Evolutionary conservation across 2,888 invertebrate species (phyloP).

Genomic region (Celastrina argiolus): DNA sequence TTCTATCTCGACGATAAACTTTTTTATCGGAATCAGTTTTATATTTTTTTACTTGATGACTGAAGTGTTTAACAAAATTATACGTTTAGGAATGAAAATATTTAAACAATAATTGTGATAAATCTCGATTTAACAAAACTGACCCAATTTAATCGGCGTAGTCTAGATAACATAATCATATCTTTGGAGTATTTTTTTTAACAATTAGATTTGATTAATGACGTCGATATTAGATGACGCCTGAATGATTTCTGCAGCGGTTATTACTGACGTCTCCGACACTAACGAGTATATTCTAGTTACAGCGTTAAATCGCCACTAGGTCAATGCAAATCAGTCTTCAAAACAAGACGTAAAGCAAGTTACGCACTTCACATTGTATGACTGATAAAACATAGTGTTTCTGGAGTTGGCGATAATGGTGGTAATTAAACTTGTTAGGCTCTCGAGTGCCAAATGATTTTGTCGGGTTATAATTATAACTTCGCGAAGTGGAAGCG

Average conservation of each 20-base stretch:
- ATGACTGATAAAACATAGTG: too few relatives aligned
- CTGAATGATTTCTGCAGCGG: neutral
- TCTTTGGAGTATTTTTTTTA: neutral
- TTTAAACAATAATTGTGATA: neutral
- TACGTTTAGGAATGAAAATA: neutral
- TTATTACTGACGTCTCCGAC: neutral
- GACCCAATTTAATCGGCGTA: neutral
- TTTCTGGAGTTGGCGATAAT: neutral
- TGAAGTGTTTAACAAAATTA: neutral
- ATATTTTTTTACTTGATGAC: constrained; percentile 10
- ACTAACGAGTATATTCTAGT: neutral
- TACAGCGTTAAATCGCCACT: neutral
- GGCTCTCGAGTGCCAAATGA: neutral
- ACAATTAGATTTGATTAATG: neutral
- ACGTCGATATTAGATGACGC: too few relatives aligned
- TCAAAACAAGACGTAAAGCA: too few relatives aligned
- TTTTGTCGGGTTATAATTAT: neutral
- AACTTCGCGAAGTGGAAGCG: constrained; percentile 15
- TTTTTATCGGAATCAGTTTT: neutral
- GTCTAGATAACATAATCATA: too few relatives aligned
- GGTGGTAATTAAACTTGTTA: neutral
- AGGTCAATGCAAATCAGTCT: neutral
- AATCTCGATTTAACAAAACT: neutral
- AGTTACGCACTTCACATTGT: too few relatives aligned
- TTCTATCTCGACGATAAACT: constrained; percentile 54